Evolutionary conservation across 2,113 vertebrate species (phyloP).

Genomic region (Emydocephalus ijimae): DNA sequence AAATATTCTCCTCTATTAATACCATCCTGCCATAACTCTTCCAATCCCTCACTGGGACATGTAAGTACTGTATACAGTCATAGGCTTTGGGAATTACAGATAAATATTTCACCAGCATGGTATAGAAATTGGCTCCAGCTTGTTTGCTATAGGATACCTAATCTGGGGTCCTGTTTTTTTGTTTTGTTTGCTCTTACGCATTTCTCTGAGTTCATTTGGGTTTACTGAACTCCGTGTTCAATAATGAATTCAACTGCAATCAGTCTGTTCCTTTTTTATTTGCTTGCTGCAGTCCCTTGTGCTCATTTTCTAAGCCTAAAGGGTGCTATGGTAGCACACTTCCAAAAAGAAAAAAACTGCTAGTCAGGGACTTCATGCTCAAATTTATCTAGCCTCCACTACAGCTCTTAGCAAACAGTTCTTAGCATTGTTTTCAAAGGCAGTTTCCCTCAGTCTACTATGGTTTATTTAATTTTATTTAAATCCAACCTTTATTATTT

Average conservation of each 20-base stretch:
- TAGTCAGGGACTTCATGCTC: background rate
- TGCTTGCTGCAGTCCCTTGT: background rate
- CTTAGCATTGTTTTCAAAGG: background rate
- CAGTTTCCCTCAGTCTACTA: background rate
- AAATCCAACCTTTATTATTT: background rate
- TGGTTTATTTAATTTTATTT: background rate
- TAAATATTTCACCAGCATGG: background rate
- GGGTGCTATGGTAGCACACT: background rate
- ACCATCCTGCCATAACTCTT: background rate
- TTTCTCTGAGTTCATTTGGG: background rate
- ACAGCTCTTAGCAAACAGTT: background rate
- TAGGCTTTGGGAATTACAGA: background rate
- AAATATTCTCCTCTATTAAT: background rate
- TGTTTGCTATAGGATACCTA: background rate
- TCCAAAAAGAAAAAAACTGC: background rate
- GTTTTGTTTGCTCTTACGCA: background rate
- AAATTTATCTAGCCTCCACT: background rate
- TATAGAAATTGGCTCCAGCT: background rate
- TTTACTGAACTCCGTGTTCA: background rate
- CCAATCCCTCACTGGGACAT: background rate
- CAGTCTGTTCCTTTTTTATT: background rate
- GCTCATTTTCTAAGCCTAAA: background rate
- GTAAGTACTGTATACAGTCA: background rate
- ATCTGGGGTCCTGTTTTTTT: background rate
- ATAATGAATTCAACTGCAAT: background rate